Conservation (phyloP, 1,140 invertebrate genomes). For the Nixonia krombeini region DNA sequence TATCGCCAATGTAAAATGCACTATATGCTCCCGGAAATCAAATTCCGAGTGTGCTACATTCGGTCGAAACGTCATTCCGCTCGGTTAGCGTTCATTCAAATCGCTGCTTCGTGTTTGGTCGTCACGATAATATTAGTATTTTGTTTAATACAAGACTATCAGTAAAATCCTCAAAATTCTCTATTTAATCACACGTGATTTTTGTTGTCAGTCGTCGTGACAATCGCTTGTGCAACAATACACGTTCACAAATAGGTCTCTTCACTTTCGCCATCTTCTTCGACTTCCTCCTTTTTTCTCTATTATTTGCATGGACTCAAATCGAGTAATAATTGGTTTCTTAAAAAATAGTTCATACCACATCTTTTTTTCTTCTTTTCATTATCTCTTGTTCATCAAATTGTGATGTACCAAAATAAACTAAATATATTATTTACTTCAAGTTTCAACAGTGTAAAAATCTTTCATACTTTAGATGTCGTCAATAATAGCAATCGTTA, state of each 20-base stretch:
- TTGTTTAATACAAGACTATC: conserved; percentile 62
- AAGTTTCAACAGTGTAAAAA: conserved; percentile 72
- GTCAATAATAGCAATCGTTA: conserved; percentile 70
- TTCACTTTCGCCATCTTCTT: conserved; percentile 17
- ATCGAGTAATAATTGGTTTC: conserved; percentile 65
- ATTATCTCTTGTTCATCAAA: conserved; percentile 64
- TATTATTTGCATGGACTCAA: conserved; percentile 55
- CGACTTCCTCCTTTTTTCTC: conserved; percentile 17
- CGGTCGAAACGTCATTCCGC: conserved; percentile 28
- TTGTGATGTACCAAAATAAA: conserved; percentile 72
- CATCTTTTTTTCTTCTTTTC: conserved; percentile 34
- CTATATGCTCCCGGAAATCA: conserved; percentile 15
- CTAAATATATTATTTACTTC: conserved; percentile 73
- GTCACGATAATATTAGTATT: conserved; percentile 65
- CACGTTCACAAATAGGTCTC: conserved; percentile 54
- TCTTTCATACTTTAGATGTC: conserved; percentile 70
- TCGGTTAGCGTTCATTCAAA: conserved; percentile 6
- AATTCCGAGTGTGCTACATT: conserved; percentile 22
- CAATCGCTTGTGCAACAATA: conserved; percentile 64
- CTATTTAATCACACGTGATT: conserved; percentile 69
- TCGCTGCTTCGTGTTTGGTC: conserved; percentile 57
- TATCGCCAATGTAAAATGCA: not conserved
- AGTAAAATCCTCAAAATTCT: conserved; percentile 70
- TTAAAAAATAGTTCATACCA: conserved; percentile 69
- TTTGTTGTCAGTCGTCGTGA: conserved; percentile 65